Conservation (phyloP, 2,113 vertebrate species). For the Cololabis saira region DNA sequence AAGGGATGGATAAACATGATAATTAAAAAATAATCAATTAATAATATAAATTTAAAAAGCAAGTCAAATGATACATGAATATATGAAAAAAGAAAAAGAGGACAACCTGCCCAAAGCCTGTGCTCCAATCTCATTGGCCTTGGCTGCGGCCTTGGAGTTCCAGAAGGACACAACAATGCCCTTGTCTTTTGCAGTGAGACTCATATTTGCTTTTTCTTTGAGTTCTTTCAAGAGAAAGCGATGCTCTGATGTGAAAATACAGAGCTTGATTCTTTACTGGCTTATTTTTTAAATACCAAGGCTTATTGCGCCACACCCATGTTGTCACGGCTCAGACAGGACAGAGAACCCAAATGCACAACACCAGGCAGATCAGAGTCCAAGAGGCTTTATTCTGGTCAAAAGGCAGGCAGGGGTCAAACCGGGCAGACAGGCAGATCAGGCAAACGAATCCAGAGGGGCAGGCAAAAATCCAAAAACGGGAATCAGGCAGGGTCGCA, state of each 20-base stretch:
- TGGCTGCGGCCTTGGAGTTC: conserved; percentile 59
- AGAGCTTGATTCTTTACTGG: neutral
- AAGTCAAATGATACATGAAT: neutral
- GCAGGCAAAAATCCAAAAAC: too few species aligned
- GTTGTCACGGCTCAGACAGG: too few species aligned
- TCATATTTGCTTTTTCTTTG: conserved; percentile 69
- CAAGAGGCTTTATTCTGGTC: too few species aligned
- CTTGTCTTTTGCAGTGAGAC: conserved; percentile 68
- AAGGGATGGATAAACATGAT: neutral
- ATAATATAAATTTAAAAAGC: too few species aligned
- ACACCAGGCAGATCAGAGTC: too few species aligned
- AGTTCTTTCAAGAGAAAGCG: neutral
- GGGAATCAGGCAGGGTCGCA: too few species aligned
- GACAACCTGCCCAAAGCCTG: conserved; percentile 69
- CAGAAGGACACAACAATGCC: conserved; percentile 64
- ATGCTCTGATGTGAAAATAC: neutral
- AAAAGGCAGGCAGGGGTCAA: too few species aligned
- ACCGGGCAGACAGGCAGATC: too few species aligned
- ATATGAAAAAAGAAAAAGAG: neutral
- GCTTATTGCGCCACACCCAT: neutral
- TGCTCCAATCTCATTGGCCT: conserved; percentile 1
- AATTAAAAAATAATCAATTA: too few species aligned
- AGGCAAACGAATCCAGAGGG: too few species aligned
- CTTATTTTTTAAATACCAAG: neutral
- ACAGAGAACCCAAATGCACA: too few species aligned